These are phyloP conservation scores for Myripristis jacobus DNA, from an alignment of 2,797 vertebrate species.

Conservation along the genomic window DNA sequence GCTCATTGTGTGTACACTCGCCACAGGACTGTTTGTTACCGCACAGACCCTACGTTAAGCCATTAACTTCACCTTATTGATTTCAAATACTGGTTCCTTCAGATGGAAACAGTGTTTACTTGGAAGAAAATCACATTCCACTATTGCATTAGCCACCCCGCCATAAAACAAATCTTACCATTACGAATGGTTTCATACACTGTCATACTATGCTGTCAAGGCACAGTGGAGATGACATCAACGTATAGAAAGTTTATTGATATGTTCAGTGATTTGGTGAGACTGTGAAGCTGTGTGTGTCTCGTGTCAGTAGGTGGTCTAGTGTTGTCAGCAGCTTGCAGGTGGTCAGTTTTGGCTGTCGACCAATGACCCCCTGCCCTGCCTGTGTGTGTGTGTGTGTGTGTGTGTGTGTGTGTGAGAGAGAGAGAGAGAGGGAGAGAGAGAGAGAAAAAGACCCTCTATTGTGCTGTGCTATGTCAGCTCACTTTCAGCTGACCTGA, in stretches of 20 bases:
- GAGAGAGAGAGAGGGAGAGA: constrained; percentile 8
- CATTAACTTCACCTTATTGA: background rate
- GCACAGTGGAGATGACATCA: background rate
- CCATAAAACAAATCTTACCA: background rate
- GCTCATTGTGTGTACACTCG: constrained; percentile 12
- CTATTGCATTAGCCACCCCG: background rate
- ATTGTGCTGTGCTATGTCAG: constrained; percentile 27
- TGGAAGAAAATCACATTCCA: background rate
- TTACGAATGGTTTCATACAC: background rate
- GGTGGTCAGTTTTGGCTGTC: constrained; percentile 63
- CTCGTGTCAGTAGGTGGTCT: constrained; percentile 65
- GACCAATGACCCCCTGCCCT: constrained; percentile 51
- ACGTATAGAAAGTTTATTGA: background rate
- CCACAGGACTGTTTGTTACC: constrained; percentile 6
- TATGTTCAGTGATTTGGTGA: constrained; percentile 16
- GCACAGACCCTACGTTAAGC: background rate
- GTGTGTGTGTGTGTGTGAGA: constrained; percentile 9
- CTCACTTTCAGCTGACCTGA: constrained; percentile 44
- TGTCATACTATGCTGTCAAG: background rate
- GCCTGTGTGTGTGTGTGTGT: constrained; percentile 16
- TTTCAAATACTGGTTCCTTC: background rate
- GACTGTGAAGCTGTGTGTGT: constrained; percentile 6
- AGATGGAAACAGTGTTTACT: background rate
- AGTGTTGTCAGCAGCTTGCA: constrained; percentile 62
- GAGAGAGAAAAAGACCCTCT: background rate